Evolutionary conservation across 1,140 invertebrate species (phyloP).

Genomic region (Pseudomyrmex gracilis): DNA sequence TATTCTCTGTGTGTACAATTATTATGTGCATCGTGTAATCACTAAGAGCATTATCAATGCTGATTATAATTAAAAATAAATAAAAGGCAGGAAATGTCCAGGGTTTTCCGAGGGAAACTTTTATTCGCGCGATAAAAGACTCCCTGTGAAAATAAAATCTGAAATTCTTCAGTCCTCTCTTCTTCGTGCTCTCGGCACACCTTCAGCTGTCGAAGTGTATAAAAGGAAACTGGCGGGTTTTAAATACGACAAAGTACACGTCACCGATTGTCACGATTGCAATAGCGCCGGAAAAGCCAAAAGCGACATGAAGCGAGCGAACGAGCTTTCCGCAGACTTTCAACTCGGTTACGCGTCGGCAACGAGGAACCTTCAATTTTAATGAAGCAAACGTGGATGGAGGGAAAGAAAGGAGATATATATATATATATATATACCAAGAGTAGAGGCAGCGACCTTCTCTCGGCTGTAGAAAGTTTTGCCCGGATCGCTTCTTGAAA

Average conservation of each 20-base stretch:
- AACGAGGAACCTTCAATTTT: slow-evolving; percentile 73
- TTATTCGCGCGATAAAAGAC: slow-evolving; percentile 35
- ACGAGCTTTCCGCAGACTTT: slow-evolving; percentile 62
- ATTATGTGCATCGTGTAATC: too few species aligned
- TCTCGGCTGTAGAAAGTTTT: slow-evolving; percentile 65
- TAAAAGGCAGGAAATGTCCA: background rate
- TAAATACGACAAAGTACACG: slow-evolving; percentile 53
- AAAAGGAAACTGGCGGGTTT: slow-evolving; percentile 46
- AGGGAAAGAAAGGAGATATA: slow-evolving; percentile 2
- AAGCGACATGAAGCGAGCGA: background rate
- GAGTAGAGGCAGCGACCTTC: slow-evolving; percentile 8
- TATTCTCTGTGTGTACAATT: too few species aligned
- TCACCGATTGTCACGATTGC: slow-evolving; percentile 48
- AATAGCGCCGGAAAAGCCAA: background rate
- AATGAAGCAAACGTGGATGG: slow-evolving; percentile 66
- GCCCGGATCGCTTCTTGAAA: slow-evolving; percentile 50
- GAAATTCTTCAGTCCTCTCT: slow-evolving; percentile 8
- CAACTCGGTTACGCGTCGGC: slow-evolving; percentile 62
- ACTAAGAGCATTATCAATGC: background rate
- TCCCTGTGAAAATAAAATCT: slow-evolving; percentile 16
- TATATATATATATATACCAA: background rate
- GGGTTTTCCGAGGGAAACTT: slow-evolving; percentile 11
- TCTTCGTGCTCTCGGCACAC: background rate
- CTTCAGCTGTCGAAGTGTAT: slow-evolving; percentile 10
- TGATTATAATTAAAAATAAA: slow-evolving; percentile 29